Conservation (phyloP, 2,113 vertebrate genomes). For the Cacatua alba region DNA sequence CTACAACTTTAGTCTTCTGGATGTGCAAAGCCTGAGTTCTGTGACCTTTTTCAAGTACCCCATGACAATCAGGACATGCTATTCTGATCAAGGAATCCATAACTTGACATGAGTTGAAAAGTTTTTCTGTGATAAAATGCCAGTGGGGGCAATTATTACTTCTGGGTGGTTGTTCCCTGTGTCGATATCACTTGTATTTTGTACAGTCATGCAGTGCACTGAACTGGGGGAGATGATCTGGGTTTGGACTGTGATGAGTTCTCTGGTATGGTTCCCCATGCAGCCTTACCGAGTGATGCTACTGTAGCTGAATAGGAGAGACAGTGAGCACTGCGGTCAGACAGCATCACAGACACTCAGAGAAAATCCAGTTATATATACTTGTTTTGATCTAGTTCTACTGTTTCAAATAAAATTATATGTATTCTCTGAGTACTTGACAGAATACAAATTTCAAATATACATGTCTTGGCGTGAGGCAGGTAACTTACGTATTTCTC, state of each 20-base stretch:
- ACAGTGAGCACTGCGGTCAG: neutral
- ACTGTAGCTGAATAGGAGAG: neutral
- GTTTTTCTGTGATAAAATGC: neutral
- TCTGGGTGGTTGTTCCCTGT: neutral
- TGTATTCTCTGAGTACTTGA: neutral
- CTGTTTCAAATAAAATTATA: neutral
- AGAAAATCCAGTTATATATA: neutral
- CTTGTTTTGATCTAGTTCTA: neutral
- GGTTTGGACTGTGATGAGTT: neutral
- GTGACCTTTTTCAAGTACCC: neutral
- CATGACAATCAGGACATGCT: neutral
- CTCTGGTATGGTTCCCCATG: neutral
- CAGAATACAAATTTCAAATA: neutral
- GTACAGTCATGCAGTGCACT: neutral
- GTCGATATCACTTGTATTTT: neutral
- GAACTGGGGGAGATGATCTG: neutral
- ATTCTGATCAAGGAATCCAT: neutral
- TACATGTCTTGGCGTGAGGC: accelerated
- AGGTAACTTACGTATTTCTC: neutral
- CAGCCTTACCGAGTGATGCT: neutral
- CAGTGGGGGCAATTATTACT: neutral
- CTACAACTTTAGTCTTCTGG: neutral
- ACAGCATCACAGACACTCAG: neutral
- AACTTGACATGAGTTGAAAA: neutral
- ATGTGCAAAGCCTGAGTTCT: neutral